Evolutionary conservation across 2,888 invertebrate species (phyloP).

Genomic region (Alviniconcha strummeri): DNA sequence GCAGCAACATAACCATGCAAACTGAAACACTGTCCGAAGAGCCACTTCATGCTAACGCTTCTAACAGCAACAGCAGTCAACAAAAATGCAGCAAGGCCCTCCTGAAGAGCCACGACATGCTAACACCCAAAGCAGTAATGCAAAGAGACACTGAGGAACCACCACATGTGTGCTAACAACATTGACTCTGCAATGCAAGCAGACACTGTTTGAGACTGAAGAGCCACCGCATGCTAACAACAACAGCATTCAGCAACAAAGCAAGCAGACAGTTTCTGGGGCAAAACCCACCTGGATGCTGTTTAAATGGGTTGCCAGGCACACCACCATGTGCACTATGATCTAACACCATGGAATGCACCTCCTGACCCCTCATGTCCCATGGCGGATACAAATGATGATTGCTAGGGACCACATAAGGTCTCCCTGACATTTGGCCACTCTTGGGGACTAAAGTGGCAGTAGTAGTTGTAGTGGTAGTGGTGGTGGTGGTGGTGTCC

Average conservation of each 20-base stretch:
- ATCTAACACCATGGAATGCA: conserved; percentile 15
- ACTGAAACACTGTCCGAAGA: too few relatives aligned
- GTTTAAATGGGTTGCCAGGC: background rate
- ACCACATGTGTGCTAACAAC: too few relatives aligned
- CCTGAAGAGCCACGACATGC: too few relatives aligned
- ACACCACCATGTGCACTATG: background rate
- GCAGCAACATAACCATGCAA: too few relatives aligned
- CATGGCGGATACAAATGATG: background rate
- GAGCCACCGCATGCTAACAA: background rate
- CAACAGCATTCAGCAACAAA: too few relatives aligned
- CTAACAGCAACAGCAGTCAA: too few relatives aligned
- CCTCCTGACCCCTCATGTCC: conserved; percentile 5
- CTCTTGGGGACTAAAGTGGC: background rate
- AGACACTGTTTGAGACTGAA: background rate
- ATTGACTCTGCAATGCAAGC: background rate
- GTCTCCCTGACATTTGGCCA: too few relatives aligned
- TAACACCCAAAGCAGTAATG: too few relatives aligned
- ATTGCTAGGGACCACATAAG: background rate
- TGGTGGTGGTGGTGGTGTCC: conserved; percentile 5
- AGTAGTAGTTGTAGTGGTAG: background rate
- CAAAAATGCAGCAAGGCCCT: too few relatives aligned
- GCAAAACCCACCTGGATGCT: background rate
- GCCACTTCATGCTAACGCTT: too few relatives aligned
- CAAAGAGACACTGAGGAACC: too few relatives aligned
- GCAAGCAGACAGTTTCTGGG: too few relatives aligned